Evolutionary conservation across 2,113 vertebrate species (phyloP).

Genomic region (Hippocampus guttulatus): DNA sequence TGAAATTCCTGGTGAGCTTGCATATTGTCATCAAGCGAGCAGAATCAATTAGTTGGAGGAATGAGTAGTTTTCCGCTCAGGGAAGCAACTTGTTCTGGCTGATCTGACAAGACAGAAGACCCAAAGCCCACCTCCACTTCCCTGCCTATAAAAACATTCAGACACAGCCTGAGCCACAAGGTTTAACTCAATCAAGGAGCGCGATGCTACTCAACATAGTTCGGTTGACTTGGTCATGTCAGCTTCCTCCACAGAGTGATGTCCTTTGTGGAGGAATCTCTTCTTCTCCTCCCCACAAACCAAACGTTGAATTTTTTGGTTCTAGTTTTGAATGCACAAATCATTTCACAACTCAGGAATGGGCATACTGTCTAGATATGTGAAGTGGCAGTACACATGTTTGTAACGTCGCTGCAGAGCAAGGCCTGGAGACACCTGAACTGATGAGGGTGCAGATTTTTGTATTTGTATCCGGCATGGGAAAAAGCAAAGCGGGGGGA

Average conservation of each 20-base stretch:
- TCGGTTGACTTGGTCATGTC: conserved; percentile 36
- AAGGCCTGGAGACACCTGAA: conserved; percentile 53
- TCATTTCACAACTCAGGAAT: conserved; percentile 54
- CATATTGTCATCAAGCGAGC: background rate
- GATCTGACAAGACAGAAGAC: conserved; percentile 7
- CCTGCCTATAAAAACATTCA: conserved; percentile 27
- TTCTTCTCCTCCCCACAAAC: background rate
- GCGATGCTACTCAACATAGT: conserved; percentile 42
- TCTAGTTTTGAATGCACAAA: conserved; percentile 41
- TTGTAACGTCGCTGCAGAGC: conserved; percentile 63
- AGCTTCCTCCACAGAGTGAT: conserved; percentile 44
- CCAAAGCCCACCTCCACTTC: conserved; percentile 2
- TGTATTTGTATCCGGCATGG: conserved; percentile 44
- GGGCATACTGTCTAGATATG: conserved; percentile 55
- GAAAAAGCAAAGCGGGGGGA: conserved; percentile 11
- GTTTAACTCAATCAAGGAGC: conserved; percentile 44
- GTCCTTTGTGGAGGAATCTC: conserved; percentile 39
- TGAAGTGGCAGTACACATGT: conserved; percentile 63
- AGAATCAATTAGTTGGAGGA: background rate
- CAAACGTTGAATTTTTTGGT: conserved; percentile 15
- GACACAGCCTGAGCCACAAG: conserved; percentile 34
- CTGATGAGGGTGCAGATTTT: conserved; percentile 32
- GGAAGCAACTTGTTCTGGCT: background rate
- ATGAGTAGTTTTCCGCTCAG: background rate
- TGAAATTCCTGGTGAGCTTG: background rate